Evolutionary conservation across 2,888 invertebrate genomes (phyloP).

Genomic region (Ganaspis brasiliensis): DNA sequence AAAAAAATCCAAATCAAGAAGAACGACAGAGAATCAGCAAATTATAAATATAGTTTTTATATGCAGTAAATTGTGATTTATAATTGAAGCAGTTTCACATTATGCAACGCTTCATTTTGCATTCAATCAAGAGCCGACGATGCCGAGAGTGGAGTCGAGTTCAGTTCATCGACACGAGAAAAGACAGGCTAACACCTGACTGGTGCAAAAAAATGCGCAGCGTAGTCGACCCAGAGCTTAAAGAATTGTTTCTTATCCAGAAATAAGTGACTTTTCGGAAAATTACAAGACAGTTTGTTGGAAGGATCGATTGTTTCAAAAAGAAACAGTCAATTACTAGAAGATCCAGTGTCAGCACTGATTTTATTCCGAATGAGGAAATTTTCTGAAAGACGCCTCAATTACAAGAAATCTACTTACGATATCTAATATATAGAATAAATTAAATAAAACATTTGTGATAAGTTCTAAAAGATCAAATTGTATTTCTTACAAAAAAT

Average conservation of each 20-base stretch:
- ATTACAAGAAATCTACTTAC: too few relatives aligned
- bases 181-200: constrained; percentile 61
- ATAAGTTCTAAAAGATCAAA: too few relatives aligned
- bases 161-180: constrained; percentile 71
- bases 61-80: background rate
- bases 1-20: too few relatives aligned
- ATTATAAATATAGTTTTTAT: background rate
- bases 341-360: constrained; percentile 20
- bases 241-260: constrained; percentile 28
- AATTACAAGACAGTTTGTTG: constrained; percentile 28
- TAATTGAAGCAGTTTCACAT: constrained; percentile 52
- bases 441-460: too few relatives aligned
- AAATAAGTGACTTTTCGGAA: constrained; percentile 36
- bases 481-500: too few relatives aligned
- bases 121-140: constrained; percentile 64
- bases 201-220: constrained; percentile 65
- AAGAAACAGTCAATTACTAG: background rate
- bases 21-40: background rate
- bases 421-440: too few relatives aligned
- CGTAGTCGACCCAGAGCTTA: constrained; percentile 51
- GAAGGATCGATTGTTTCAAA: constrained; percentile 8
- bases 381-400: background rate
- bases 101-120: constrained; percentile 70
- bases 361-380: background rate
- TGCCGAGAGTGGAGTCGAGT: constrained; percentile 62